Evolutionary conservation across 2,113 vertebrate genomes (phyloP), one percentile per base, ranked within the genome.

Genomic region (Gnathonemus echidnorhynchus): DNA sequence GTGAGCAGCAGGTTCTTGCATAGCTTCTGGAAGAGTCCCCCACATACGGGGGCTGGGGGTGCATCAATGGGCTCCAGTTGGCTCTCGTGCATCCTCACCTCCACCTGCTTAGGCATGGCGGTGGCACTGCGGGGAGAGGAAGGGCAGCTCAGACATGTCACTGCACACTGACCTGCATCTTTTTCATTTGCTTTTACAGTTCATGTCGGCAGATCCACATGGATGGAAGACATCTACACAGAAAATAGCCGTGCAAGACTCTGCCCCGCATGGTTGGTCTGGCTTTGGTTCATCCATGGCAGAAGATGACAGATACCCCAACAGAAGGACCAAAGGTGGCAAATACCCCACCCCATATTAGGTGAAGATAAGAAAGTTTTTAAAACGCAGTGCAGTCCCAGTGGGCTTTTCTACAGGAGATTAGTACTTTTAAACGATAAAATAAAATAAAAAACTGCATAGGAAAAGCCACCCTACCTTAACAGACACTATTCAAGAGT

Each of bases 71-170:
- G 96, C 92, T 95, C 96, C 93, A 99, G 95, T 90, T 99, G 97
- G 92, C 97, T 98, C 94, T 99, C 98, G 0, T 97, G 97, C 98
- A 99, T 98, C 91, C 98, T 96, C 90, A 99, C 98, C 94, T 99
- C 98, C 91, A 99, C 98, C 96, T 99, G 98, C 96, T 99, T 99
- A 95, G 98, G 98, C 97, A 99, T 99, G 92, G 94, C 98, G 97
- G 96, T 97, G 96, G 97, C 96, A 96, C 97, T 99, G 94, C 2
- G n/a, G 48, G 24, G 89, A 77, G 50, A 86, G 52, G 31, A 70
- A 48, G 2, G 86, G 49, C 15, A 31, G 49, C 49, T 53, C 27
- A 31, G 48, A 31, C 17, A 24, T 19, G 10, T 27, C 11, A 31
- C 49, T 15, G 9, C 48, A 17, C 42, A 84, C 80, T 84, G 42